phyloP scores from a whole-genome alignment of 2,888 invertebrate species.

The Ecliptopera silaceata region DNA sequence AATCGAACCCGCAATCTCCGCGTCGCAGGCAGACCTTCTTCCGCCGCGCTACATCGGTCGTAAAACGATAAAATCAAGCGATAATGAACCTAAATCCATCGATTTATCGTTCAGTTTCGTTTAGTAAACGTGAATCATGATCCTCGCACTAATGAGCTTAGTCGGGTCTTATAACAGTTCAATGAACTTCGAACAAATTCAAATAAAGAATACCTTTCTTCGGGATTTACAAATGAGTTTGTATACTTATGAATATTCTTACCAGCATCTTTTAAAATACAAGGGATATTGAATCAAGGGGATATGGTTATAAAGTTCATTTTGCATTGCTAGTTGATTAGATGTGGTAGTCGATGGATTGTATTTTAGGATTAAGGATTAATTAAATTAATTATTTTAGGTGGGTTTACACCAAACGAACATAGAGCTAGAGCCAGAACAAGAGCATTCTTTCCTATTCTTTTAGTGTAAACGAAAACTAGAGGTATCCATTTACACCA shows the following conservation, averaged over 20 bases:
- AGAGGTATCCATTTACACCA: too few species aligned
- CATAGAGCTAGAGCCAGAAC: too few species aligned
- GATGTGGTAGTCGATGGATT: background rate
- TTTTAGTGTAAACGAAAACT: too few species aligned
- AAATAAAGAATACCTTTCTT: background rate
- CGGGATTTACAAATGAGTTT: background rate
- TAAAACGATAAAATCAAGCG: too few species aligned
- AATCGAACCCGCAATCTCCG: too few species aligned
- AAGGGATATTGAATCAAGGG: background rate
- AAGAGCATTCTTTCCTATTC: too few species aligned
- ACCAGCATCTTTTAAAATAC: background rate
- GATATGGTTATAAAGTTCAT: background rate
- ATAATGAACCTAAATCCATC: background rate
- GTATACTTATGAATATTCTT: background rate
- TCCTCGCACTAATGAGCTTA: background rate
- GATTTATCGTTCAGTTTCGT: background rate
- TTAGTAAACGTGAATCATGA: background rate
- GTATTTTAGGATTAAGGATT: slow-evolving; percentile 1
- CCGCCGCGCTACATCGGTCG: too few species aligned
- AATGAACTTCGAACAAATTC: background rate
- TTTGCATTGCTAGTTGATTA: slow-evolving; percentile 1
- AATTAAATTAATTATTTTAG: too few species aligned
- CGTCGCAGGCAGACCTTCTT: too few species aligned
- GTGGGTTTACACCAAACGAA: too few species aligned
- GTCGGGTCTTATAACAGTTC: background rate